Conservation (phyloP, 1,140 invertebrate species). For the Zaprionus lachaisei region DNA sequence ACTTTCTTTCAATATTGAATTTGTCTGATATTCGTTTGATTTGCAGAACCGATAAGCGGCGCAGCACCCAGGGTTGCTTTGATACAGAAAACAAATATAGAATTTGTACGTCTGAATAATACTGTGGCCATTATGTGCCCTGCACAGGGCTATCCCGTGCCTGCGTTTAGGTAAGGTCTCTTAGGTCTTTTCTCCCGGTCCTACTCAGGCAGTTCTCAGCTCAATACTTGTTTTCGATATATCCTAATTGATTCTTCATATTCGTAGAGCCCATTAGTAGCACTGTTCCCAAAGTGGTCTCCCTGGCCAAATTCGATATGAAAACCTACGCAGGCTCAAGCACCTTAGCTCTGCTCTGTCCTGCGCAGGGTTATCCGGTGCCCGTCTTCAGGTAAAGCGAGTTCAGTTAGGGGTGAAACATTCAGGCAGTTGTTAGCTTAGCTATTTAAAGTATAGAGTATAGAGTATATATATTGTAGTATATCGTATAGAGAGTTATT, state of each 20-base stretch:
- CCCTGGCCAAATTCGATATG: constrained; percentile 77
- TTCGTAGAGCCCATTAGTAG: constrained; percentile 89
- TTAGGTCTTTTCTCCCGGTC: too few species aligned
- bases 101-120: constrained; percentile 75
- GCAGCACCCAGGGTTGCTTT: constrained; percentile 87
- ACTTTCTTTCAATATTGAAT: too few species aligned
- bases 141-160: constrained; percentile 90
- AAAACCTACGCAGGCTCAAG: constrained; percentile 86
- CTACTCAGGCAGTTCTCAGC: constrained; percentile 33
- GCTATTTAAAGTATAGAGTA: not conserved
- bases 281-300: constrained; percentile 86
- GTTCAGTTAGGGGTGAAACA: not conserved
- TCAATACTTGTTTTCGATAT: not conserved
- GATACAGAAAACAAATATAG: constrained; percentile 86
- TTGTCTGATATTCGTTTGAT: not conserved
- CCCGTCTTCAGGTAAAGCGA: constrained; percentile 87
- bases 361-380: constrained; percentile 90
- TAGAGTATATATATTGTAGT: too few species aligned
- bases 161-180: constrained; percentile 87
- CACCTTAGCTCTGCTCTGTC: constrained; percentile 87
- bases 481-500: not conserved
- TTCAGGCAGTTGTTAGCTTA: constrained; percentile 30
- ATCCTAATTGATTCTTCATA: not conserved
- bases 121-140: constrained; percentile 87
- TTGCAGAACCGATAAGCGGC: constrained; percentile 89